Evolutionary conservation across 2,888 invertebrate species (phyloP).

Genomic region (Iselma pallidipennis): DNA sequence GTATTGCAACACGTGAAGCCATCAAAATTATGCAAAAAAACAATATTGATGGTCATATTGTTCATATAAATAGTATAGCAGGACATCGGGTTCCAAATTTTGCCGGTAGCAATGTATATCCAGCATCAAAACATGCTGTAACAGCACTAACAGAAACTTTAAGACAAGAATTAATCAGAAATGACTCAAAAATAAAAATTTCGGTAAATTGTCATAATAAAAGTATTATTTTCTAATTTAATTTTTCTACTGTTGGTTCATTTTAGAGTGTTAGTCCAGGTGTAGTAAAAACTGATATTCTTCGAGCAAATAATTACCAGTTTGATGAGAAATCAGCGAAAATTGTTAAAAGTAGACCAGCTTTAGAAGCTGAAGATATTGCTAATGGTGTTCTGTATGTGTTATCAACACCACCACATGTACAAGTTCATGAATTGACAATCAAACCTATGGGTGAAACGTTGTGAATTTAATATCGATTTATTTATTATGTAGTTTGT

Average conservation of each 20-base stretch:
- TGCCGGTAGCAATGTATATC: no score
- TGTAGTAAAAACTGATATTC: constrained; percentile 7
- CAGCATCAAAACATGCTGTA: constrained; percentile 24
- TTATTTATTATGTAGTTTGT: no score
- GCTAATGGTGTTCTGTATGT: constrained; percentile 19
- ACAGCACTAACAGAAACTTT: constrained; percentile 23
- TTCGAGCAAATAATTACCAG: background rate
- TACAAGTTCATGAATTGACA: constrained; percentile 12
- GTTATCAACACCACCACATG: constrained; percentile 22
- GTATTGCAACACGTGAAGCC: no score
- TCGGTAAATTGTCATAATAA: no score
- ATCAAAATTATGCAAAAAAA: no score
- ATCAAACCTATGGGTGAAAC: background rate
- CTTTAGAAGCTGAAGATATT: constrained; percentile 16
- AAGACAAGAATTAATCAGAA: constrained; percentile 12
- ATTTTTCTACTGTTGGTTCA: background rate
- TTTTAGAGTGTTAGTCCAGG: constrained; percentile 26
- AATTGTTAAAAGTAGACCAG: background rate
- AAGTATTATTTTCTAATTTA: no score
- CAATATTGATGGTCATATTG: no score
- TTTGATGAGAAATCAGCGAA: background rate
- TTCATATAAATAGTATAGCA: no score
- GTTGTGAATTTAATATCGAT: no score
- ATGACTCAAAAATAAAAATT: constrained; percentile 14
- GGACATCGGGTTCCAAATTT: no score